Evolutionary conservation across 2,113 vertebrate species (phyloP), one percentile per base, ranked within the genome.

Genomic region (Dasyurus viverrinus): DNA sequence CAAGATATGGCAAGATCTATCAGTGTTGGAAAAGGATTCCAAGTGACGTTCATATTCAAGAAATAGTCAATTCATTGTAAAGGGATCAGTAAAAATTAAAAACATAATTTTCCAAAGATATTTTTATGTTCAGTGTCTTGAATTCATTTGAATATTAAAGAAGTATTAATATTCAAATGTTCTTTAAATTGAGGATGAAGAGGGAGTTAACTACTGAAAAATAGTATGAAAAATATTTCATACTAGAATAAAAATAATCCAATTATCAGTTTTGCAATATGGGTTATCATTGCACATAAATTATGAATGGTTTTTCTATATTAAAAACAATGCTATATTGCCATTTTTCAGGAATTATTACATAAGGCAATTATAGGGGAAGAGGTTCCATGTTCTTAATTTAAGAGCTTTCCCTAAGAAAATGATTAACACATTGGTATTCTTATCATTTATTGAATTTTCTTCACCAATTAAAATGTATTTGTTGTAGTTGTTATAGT

Each of bases 31-130:
- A 54, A 95, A 92, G 50, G 93, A 95, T 24, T 48, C 42, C 94
- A 94, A 95, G 57, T 89, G 48, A 8, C 93, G 46, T 16, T 76
- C 91, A 97, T 14, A 93, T 94, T 95, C 3, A 93, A 94, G 90
- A 93, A 89, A 9, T 50, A 93, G 53, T 7, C 36, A 94, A 68
- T 36, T 89, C 89, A 92, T 8, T 92, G 89, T 90, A 95, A 96
- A 54, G 52, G n/a, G 14, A 89, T 55, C 89, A 54, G 27, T 89
- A 94, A 94, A 68, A 42, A 68, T n/a, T 0, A 60, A 60, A 8
- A 91, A 54, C 93, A 2, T 60, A 92, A 48, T 52, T 60, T 95
- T 89, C 25, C 89, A 2, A n/a, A 90, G 53, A 23, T 89, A 93
- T 89, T 90, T 92, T 96, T 95, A 90, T 93, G 93, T 91, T 11